phyloP scores from a whole-genome alignment of 2,113 vertebrate species.

The Chauna torquata region DNA sequence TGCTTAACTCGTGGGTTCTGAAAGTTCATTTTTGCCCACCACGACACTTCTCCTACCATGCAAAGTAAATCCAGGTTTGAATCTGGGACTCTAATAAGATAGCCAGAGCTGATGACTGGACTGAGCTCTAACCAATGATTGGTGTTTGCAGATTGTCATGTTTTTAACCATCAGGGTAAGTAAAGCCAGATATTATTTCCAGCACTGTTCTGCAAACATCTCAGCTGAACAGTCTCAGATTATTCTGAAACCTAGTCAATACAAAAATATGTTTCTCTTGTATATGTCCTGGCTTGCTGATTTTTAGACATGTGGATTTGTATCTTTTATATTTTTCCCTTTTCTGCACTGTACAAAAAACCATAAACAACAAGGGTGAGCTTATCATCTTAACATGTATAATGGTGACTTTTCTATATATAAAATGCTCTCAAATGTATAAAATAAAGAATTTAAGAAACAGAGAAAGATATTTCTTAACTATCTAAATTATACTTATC shows the following conservation, averaged over 20 bases:
- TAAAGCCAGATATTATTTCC: neutral
- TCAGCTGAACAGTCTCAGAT: neutral
- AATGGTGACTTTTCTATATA: neutral
- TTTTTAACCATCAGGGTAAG: neutral
- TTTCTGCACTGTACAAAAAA: neutral
- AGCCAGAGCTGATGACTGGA: neutral
- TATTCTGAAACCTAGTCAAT: neutral
- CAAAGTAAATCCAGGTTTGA: neutral
- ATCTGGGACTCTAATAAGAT: neutral
- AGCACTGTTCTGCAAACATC: neutral
- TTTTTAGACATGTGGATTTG: neutral
- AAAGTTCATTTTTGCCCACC: neutral
- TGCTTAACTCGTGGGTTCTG: neutral
- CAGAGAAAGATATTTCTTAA: neutral
- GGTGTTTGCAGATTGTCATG: neutral
- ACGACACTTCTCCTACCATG: neutral
- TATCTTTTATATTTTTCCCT: neutral
- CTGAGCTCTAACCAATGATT: neutral
- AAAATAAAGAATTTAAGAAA: neutral
- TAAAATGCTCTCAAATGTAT: neutral
- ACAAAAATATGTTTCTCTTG: neutral
- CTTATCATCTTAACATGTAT: neutral
- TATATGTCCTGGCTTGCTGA: neutral
- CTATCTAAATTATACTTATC: neutral
- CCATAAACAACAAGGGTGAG: neutral